Base-by-base conservation (phyloP, 2,888 invertebrate genomes). In the Mythimna albipuncta region DNA sequence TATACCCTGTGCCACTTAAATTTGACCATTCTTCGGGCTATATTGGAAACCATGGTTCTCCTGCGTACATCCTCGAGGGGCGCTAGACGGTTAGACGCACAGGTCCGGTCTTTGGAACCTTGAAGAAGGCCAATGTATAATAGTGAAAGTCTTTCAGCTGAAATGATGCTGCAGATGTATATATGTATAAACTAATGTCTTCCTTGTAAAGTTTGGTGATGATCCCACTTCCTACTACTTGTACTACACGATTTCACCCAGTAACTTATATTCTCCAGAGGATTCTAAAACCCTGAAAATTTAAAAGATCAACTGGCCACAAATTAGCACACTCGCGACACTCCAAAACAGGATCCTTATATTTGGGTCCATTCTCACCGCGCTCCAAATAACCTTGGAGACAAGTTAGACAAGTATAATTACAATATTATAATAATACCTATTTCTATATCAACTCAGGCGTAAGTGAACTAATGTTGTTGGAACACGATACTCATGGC, bases 301-400 rank as follows among this genome's bases (percentile, higher is more conserved):
- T 70, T 41, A 52, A 86, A 84, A 82, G 80, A 72, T 77, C 68
- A 78, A 64, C 64, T 52, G 59, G 52, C 68, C 21, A 62, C 19
- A 66, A 75, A 74, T 65, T 71, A 32, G 52, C 59, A 63, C 44
- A 58, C 38, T 63, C 47, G 11, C 26, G 10, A 59, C 10, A 58
- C 44, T 52, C 44, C 64, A 77, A 79, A 85, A 85, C 83, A 83
- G 82, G 84, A 87, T 85, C 81, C 38, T 72, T 69, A 74, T 73
- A 73, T 81, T 81, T 64, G 63, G 69, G 71, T 57, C 76, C 62
- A 58, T 78, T 78, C 74, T 76, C 70, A 77, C 69, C 63, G 71
- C 70, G 75, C 67, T 82, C 77, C 55, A 72, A 74, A 73, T 66
- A 83, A 79, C 86, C 87, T 89, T 87, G 86, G 64, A 4, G 76